Percentiles rank a stretch among this genome's conserved stretches.
phyloP scores from a whole-genome alignment of 1,140 invertebrate species.

The Marisa cornuarietis region DNA sequence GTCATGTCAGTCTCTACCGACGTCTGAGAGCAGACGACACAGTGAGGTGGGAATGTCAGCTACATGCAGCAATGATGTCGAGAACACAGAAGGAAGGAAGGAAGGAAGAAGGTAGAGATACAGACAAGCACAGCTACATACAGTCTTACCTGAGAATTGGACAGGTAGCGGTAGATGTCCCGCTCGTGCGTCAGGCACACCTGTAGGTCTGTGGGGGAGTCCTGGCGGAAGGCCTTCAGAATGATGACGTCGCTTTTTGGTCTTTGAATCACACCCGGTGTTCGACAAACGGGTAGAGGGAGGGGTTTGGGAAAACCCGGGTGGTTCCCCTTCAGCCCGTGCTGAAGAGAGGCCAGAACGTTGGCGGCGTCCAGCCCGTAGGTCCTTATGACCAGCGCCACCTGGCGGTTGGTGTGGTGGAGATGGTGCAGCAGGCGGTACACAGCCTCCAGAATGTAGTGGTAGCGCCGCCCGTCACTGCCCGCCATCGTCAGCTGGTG shows the following conservation, averaged over 20 bases:
- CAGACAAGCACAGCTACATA: no score
- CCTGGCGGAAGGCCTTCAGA: conserved; percentile 27
- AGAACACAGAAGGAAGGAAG: no score
- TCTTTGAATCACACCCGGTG: conserved; percentile 40
- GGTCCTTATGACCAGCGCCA: conserved; percentile 59
- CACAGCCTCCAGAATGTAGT: conserved; percentile 62
- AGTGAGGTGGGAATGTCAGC: no score
- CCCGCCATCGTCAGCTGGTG: conserved; percentile 52
- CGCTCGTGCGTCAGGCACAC: conserved; percentile 36
- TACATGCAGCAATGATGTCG: no score
- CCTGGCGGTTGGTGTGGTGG: conserved; percentile 47
- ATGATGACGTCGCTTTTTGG: conserved; percentile 33
- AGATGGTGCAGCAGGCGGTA: conserved; percentile 56
- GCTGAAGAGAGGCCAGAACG: conserved; percentile 51
- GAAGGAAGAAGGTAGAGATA: no score
- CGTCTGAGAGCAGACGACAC: no score
- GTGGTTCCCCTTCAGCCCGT: conserved; percentile 53
- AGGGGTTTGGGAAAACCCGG: conserved; percentile 47
- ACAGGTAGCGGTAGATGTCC: conserved; percentile 56
- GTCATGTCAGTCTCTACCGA: no score
- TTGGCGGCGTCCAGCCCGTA: conserved; percentile 61
- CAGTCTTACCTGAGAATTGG: conserved; percentile 20
- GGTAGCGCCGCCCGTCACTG: conserved; percentile 52
- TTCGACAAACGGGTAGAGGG: conserved; percentile 31
- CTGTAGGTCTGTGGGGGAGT: conserved; percentile 16